These are phyloP conservation scores for Platichthys flesus DNA, from an alignment of 2,113 vertebrate genomes.

Conservation along the genomic window DNA sequence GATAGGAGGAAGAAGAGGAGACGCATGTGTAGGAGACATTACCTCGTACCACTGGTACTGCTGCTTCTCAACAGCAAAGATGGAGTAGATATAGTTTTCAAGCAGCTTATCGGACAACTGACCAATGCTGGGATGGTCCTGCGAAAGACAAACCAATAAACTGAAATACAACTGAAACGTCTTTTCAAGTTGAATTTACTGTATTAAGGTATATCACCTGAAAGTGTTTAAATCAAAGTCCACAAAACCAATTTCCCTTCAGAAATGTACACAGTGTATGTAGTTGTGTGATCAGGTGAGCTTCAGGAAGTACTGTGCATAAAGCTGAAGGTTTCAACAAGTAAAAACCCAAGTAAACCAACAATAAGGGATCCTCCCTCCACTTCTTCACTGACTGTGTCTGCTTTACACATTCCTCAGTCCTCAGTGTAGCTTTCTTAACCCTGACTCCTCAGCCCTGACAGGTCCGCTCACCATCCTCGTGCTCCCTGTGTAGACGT, in stretches of 20 bases:
- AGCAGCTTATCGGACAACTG: conserved; percentile 93
- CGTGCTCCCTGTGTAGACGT: conserved; percentile 89
- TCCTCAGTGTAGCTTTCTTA: not conserved
- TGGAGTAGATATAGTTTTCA: conserved; percentile 92
- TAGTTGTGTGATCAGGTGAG: not conserved
- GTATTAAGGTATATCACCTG: too few relatives aligned
- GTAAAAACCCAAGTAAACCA: too few relatives aligned
- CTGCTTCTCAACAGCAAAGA: conserved; percentile 94
- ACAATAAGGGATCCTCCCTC: not conserved
- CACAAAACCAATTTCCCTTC: not conserved
- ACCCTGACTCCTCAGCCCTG: too few relatives aligned
- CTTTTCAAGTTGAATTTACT: not conserved
- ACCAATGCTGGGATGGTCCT: conserved; percentile 96
- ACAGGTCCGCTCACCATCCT: conserved; percentile 87
- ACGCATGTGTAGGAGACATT: conserved; percentile 50
- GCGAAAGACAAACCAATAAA: conserved; percentile 36
- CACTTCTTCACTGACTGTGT: not conserved
- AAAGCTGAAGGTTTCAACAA: too few relatives aligned
- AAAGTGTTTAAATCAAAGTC: too few relatives aligned
- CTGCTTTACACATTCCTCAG: not conserved
- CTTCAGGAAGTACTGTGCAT: not conserved
- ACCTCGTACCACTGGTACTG: conserved; percentile 99
- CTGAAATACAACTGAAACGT: not conserved
- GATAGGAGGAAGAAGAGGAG: too few relatives aligned
- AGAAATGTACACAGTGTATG: not conserved